Percentiles rank a stretch among this genome's conserved stretches.
Conservation (phyloP, 2,888 invertebrate genomes). For the Meiosimyza decipiens region DNA sequence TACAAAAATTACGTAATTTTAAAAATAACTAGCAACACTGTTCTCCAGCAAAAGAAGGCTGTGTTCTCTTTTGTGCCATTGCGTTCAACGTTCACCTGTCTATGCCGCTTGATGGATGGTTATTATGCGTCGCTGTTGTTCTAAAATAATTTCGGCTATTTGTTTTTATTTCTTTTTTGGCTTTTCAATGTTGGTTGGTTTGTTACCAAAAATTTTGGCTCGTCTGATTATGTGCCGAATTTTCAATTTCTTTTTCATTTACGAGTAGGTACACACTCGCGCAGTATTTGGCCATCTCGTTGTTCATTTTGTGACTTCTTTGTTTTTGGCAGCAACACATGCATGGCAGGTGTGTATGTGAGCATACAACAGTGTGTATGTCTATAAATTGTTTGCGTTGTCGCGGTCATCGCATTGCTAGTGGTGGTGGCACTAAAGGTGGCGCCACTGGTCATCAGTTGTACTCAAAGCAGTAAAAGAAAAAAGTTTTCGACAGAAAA, state of each 20-base stretch:
- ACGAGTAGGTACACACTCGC: neutral
- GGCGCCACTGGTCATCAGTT: constrained; percentile 45
- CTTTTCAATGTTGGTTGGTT: constrained; percentile 26
- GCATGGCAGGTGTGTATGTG: neutral
- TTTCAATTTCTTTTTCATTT: constrained; percentile 22
- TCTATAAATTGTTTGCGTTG: constrained; percentile 37
- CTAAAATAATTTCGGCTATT: constrained; percentile 31
- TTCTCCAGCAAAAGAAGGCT: too few relatives aligned
- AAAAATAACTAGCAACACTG: too few relatives aligned
- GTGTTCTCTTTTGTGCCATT: too few relatives aligned
- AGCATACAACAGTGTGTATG: constrained; percentile 7
- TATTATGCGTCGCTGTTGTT: constrained; percentile 51
- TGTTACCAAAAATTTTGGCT: constrained; percentile 3
- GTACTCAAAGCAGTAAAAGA: constrained; percentile 32
- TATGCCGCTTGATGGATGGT: constrained; percentile 60
- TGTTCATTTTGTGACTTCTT: constrained; percentile 35
- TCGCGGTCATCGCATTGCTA: too few relatives aligned
- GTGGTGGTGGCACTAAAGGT: constrained; percentile 37
- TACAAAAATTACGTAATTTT: too few relatives aligned
- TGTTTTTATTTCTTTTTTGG: constrained; percentile 25
- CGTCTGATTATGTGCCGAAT: constrained; percentile 31
- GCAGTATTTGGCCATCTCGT: constrained; percentile 27
- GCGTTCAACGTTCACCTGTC: constrained; percentile 51
- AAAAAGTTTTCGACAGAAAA: constrained; percentile 31
- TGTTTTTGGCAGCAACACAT: constrained; percentile 22